A percentile compares a stretch with the other conserved stretches of the same genome.
phyloP scores from a whole-genome alignment of 2,797 vertebrate genomes.

The Fundulus diaphanus region DNA sequence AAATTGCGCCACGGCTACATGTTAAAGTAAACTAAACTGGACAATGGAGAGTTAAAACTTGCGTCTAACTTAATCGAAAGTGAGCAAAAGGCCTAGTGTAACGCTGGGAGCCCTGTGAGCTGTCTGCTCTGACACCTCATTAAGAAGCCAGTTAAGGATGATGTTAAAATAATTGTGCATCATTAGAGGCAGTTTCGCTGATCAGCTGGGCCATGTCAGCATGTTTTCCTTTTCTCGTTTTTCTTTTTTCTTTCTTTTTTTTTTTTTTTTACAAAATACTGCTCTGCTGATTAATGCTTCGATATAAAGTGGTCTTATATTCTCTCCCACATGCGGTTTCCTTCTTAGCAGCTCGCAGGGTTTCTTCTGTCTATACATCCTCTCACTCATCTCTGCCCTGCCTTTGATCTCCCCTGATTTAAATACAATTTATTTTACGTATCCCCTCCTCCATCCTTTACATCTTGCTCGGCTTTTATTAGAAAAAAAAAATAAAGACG shows the following conservation, averaged over 20 bases:
- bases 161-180: constrained; percentile 88
- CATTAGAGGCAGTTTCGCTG: constrained; percentile 86
- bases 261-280: constrained; percentile 57
- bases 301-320: constrained; percentile 80
- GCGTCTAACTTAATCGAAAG: constrained; percentile 66
- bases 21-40: constrained; percentile 24
- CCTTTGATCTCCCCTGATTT: constrained; percentile 55
- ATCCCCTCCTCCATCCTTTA: constrained; percentile 50
- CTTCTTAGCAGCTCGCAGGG: constrained; percentile 77
- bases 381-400: constrained; percentile 36
- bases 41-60: constrained; percentile 56
- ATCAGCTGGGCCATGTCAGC: constrained; percentile 86
- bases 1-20: constrained; percentile 13
- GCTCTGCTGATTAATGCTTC: constrained; percentile 81
- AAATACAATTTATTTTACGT: constrained; percentile 65
- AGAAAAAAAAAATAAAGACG: constrained; percentile 81
- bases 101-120: constrained; percentile 72
- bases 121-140: constrained; percentile 81
- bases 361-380: constrained; percentile 62
- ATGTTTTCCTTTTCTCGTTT: too few relatives aligned
- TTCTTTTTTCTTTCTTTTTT: too few relatives aligned
- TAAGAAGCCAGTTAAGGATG: constrained; percentile 86
- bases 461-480: constrained; percentile 66
- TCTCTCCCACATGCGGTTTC: constrained; percentile 83
- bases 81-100: constrained; percentile 63